These are phyloP conservation scores for Neodiprion virginianus DNA, from an alignment of 1,140 invertebrate genomes.

Conservation along the genomic window DNA sequence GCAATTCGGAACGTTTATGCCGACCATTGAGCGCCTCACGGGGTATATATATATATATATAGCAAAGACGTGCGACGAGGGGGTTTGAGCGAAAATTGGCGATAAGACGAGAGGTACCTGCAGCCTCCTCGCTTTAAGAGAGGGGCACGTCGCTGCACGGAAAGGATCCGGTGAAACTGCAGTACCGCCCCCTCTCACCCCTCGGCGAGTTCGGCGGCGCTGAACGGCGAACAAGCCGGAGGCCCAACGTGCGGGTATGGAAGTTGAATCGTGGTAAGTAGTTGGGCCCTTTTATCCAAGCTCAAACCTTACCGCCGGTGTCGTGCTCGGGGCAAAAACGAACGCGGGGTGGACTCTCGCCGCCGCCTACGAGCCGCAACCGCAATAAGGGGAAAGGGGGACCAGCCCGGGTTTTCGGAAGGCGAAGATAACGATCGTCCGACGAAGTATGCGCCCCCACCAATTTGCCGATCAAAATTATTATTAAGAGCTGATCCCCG, in stretches of 20 bases:
- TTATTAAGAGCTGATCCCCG: conserved; percentile 56
- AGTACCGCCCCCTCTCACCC: conserved; percentile 7
- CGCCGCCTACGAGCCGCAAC: conserved; percentile 18
- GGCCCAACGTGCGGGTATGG: neutral
- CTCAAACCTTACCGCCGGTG: neutral
- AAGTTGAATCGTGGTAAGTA: too few species aligned
- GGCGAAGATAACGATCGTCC: conserved; percentile 56
- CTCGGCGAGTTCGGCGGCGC: neutral
- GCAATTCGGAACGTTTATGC: too few species aligned
- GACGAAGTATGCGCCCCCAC: conserved; percentile 55
- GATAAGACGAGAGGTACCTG: neutral
- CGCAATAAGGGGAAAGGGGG: conserved; percentile 19
- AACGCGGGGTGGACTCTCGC: conserved; percentile 14
- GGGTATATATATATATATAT: too few species aligned
- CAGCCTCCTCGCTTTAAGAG: neutral
- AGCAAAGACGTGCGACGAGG: too few species aligned
- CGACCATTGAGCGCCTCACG: too few species aligned
- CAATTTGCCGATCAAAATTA: conserved; percentile 61
- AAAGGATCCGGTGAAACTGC: conserved; percentile 15
- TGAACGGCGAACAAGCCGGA: conserved; percentile 25
- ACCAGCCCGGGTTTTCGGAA: conserved; percentile 24
- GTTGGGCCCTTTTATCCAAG: neutral
- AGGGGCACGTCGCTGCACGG: neutral
- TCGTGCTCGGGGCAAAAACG: neutral
- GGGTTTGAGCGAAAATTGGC: neutral